Conservation (phyloP, 2,797 vertebrate species). For the Takifugu rubripes region DNA sequence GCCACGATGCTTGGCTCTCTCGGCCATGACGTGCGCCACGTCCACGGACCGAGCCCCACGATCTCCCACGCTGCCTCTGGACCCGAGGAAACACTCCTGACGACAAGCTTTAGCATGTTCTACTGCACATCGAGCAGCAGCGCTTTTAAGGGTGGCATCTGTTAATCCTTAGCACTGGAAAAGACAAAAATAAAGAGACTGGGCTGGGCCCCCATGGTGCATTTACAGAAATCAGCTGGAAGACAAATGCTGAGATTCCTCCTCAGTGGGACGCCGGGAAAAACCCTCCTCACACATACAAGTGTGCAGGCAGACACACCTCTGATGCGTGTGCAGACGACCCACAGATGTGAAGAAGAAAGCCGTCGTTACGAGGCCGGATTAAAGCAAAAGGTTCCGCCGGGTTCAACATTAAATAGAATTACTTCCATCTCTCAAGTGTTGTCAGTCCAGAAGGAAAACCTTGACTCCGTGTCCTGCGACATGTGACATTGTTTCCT, state of each 20-base stretch:
- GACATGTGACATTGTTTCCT: conserved; percentile 56
- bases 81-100: conserved; percentile 1
- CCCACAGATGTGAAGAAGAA: conserved; percentile 22
- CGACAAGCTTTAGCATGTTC: not conserved
- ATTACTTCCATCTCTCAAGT: conserved; percentile 51
- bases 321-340: conserved; percentile 8
- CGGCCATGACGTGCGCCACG: too few species aligned
- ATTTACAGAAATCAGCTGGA: conserved; percentile 74
- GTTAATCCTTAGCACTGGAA: conserved; percentile 68
- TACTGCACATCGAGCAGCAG: conserved; percentile 32
- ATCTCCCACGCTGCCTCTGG: too few species aligned
- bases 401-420: conserved; percentile 54
- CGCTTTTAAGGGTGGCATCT: conserved; percentile 71
- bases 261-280: conserved; percentile 33
- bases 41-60: too few species aligned
- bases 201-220: conserved; percentile 51
- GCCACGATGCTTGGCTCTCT: too few species aligned
- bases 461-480: conserved; percentile 25
- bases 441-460: conserved; percentile 46
- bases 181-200: conserved; percentile 73
- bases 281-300: conserved; percentile 11
- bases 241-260: conserved; percentile 72
- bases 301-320: conserved; percentile 15
- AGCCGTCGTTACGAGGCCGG: conserved; percentile 52
- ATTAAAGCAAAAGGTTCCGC: conserved; percentile 52